Conservation (phyloP, 2,888 invertebrate species). For the Pristionchus mayeri region DNA sequence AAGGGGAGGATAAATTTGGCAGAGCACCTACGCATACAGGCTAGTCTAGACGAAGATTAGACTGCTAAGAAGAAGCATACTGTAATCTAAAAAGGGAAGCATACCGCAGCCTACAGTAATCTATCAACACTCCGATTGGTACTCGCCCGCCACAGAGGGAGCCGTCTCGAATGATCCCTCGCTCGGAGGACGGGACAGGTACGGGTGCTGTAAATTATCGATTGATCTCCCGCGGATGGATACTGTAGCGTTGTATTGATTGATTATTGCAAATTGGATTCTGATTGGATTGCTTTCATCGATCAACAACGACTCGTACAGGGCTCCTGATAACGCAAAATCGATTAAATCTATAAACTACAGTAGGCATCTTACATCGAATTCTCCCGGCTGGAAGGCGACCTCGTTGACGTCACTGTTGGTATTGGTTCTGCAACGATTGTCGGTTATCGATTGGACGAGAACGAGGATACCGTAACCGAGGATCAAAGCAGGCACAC, state of each 20-base stretch:
- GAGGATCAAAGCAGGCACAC: background rate
- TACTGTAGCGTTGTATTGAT: too few species aligned
- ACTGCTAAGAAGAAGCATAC: background rate
- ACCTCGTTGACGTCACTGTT: constrained; percentile 47
- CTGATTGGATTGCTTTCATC: background rate
- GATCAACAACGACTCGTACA: background rate
- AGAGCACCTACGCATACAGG: constrained; percentile 6
- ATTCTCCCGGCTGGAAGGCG: constrained; percentile 56
- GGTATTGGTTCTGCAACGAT: background rate
- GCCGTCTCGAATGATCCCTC: constrained; percentile 4
- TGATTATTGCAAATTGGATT: too few species aligned
- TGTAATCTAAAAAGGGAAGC: background rate
- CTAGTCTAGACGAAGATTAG: constrained; percentile 15
- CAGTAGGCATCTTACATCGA: background rate
- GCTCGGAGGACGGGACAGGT: background rate
- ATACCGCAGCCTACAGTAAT: background rate
- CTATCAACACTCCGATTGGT: background rate
- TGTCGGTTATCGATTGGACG: background rate
- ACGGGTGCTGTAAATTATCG: background rate
- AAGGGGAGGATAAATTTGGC: background rate
- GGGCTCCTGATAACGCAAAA: background rate
- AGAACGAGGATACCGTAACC: background rate
- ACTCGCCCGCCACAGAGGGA: background rate
- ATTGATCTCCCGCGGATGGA: background rate
- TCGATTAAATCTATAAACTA: background rate